Evolutionary conservation across 35 echinoderm and acorn worm genomes (phyloP).

Genomic region (Stichopus chloronotus): DNA sequence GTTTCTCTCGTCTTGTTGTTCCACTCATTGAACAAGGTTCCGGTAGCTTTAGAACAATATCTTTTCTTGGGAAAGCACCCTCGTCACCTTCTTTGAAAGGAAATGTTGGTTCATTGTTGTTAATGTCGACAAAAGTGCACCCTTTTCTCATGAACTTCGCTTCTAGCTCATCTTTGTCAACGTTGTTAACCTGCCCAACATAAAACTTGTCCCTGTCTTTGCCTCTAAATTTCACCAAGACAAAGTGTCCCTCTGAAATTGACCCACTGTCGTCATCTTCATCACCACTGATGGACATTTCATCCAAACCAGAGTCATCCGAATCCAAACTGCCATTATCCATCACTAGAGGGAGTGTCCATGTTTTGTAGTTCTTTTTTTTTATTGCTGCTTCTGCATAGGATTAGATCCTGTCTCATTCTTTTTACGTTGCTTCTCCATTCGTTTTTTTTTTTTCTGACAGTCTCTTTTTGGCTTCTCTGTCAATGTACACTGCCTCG

Average conservation of each 20-base stretch:
- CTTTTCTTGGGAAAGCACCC: conserved; percentile 20
- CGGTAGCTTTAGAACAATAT: conserved; percentile 21
- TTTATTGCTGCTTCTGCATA: conserved; percentile 13
- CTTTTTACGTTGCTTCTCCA: conserved; percentile 9
- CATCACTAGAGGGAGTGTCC: conserved; percentile 21
- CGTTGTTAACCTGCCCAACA: conserved; percentile 38
- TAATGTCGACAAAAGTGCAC: conserved; percentile 14
- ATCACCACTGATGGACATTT: conserved; percentile 38
- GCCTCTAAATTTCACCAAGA: conserved; percentile 24
- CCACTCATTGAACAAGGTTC: conserved; percentile 16
- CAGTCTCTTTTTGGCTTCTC: conserved; percentile 41
- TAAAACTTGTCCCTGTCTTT: conserved; percentile 23
- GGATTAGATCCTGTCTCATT: conserved; percentile 1
- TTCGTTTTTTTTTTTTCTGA: neutral
- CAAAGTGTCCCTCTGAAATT: conserved; percentile 41
- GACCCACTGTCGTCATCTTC: conserved; percentile 21
- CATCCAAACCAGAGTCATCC: conserved; percentile 1
- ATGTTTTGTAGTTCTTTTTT: conserved; percentile 25
- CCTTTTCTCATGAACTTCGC: conserved; percentile 40
- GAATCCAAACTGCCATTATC: neutral
- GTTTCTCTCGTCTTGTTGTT: conserved; percentile 29
- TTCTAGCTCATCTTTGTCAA: conserved; percentile 31
- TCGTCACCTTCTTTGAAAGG: conserved; percentile 29
- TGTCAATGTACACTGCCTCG: neutral
- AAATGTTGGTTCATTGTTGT: conserved; percentile 36